Conservation (phyloP, 2,113 vertebrate species). For the Cebidichthys violaceus region DNA sequence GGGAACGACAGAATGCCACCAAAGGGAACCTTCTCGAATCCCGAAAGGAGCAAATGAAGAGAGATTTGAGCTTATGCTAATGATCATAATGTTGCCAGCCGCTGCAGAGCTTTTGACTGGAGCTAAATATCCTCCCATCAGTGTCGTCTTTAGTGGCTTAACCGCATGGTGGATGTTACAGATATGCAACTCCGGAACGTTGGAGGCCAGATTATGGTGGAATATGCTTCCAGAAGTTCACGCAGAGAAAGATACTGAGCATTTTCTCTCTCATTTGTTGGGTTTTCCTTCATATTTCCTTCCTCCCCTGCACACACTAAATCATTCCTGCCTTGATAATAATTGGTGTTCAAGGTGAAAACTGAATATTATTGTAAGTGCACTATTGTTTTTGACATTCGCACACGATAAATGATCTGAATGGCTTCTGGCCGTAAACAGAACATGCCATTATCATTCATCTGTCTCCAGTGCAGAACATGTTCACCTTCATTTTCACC, state of each 20-base stretch:
- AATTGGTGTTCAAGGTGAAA: constrained; percentile 3
- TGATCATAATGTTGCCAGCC: constrained; percentile 47
- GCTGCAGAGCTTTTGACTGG: constrained; percentile 34
- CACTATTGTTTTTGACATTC: neutral
- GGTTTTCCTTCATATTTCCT: neutral
- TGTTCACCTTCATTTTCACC: constrained; percentile 9
- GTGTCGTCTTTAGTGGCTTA: constrained; percentile 32
- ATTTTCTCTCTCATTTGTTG: constrained; percentile 2
- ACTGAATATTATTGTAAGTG: neutral
- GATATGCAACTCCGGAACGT: constrained; percentile 7
- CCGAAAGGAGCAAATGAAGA: constrained; percentile 33
- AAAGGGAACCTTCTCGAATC: constrained; percentile 36
- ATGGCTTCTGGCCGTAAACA: neutral
- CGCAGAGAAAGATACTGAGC: constrained; percentile 19
- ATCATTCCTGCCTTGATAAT: neutral
- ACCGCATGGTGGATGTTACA: constrained; percentile 15
- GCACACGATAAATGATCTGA: neutral
- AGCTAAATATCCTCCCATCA: constrained; percentile 33
- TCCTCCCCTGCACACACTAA: neutral
- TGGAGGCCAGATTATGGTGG: constrained; percentile 19
- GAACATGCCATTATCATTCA: neutral
- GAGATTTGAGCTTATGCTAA: constrained; percentile 66
- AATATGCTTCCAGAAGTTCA: constrained; percentile 10
- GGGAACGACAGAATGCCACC: constrained; percentile 23
- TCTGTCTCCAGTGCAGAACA: neutral